Percentiles rank a stretch among this genome's conserved stretches.
Evolutionary conservation across 2,113 vertebrate species (phyloP).

Genomic region (Oryzias javanicus): DNA sequence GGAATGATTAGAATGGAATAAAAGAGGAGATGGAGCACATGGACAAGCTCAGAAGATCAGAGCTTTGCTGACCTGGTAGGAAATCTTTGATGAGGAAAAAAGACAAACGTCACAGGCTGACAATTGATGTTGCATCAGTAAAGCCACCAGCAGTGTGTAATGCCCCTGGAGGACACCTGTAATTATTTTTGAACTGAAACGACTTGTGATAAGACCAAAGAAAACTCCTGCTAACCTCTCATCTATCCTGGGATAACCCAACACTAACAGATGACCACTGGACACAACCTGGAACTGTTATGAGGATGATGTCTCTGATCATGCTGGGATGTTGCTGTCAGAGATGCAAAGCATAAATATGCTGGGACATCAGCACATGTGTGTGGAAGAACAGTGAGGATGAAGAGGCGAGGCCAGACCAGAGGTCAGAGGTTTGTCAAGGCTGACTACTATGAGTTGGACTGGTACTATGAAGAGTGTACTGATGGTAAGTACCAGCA

Average conservation of each 20-base stretch:
- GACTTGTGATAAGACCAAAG: slow-evolving; percentile 30
- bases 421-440: slow-evolving; percentile 91
- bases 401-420: slow-evolving; percentile 73
- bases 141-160: slow-evolving; percentile 28
- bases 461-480: slow-evolving; percentile 99
- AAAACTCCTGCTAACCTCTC: neutral
- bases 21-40: neutral
- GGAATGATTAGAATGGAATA: slow-evolving; percentile 23
- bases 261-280: slow-evolving; percentile 26
- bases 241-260: too few relatives aligned
- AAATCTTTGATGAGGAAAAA: neutral
- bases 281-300: slow-evolving; percentile 7
- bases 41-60: slow-evolving; percentile 2
- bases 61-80: slow-evolving; percentile 10
- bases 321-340: slow-evolving; percentile 16
- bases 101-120: too few relatives aligned
- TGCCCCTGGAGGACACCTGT: slow-evolving; percentile 20
- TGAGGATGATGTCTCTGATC: slow-evolving; percentile 21
- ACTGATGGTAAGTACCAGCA: slow-evolving; percentile 86
- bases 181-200: slow-evolving; percentile 34
- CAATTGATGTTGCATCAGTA: slow-evolving; percentile 3
- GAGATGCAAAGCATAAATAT: slow-evolving; percentile 25
- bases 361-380: slow-evolving; percentile 22
- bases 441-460: slow-evolving; percentile 96
- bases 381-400: slow-evolving; percentile 78